Evolutionary conservation across 30 jellyfish, hydroid and myxozoan species (phyloP).

Genomic region (Pseudorhiza aurosa): DNA sequence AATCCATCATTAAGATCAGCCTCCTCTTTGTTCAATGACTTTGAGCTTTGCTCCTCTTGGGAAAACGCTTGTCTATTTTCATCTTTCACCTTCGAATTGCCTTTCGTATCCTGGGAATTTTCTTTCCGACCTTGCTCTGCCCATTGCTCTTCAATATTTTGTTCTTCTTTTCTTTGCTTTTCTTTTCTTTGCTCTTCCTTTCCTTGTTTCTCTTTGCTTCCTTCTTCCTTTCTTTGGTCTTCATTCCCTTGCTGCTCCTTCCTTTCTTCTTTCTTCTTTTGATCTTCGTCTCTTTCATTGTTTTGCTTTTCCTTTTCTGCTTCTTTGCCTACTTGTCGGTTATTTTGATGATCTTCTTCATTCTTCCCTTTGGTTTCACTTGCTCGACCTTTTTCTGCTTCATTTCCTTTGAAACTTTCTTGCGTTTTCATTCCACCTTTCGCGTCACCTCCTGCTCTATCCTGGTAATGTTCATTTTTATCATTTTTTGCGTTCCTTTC

Average conservation of each 20-base stretch:
- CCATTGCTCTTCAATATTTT: background rate
- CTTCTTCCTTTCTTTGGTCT: constrained; percentile 1
- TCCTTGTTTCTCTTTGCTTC: constrained; percentile 10
- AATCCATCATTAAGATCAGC: constrained; percentile 20
- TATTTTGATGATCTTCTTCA: too few species aligned
- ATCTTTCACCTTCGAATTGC: background rate
- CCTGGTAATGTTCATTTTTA: background rate
- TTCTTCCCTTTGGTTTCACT: background rate
- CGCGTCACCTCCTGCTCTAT: background rate
- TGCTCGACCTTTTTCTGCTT: background rate
- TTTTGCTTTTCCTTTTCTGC: background rate
- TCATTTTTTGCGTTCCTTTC: background rate
- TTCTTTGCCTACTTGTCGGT: background rate
- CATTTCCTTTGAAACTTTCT: background rate
- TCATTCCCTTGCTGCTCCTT: constrained; percentile 5
- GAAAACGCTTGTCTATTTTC: background rate
- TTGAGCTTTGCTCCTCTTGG: background rate
- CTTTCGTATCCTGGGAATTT: background rate
- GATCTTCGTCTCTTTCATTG: constrained; percentile 7
- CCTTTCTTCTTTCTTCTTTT: background rate
- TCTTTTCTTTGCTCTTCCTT: constrained; percentile 29
- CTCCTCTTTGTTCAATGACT: constrained; percentile 2
- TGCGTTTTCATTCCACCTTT: background rate
- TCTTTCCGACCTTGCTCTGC: background rate
- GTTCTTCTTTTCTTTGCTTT: background rate